Conservation (phyloP, 2,113 vertebrate species). For the Capricornis sumatraensis region DNA sequence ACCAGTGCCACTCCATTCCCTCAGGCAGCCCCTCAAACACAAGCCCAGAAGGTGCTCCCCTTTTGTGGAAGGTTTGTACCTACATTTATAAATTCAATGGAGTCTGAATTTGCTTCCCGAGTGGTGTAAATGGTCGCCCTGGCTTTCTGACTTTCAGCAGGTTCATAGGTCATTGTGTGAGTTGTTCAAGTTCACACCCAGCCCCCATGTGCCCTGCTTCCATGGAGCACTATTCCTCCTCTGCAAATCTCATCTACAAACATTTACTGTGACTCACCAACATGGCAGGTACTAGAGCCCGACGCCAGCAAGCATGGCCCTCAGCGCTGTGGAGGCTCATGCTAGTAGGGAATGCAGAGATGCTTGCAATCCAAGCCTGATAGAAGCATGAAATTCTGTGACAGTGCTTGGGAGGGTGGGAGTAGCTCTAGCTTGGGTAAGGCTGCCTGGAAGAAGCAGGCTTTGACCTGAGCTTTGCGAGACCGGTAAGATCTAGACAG, state of each 20-base stretch:
- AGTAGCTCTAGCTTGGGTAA: neutral
- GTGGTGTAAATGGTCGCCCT: neutral
- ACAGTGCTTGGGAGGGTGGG: too few species aligned
- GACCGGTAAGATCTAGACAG: neutral
- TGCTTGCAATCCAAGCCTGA: accelerated
- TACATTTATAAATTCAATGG: neutral
- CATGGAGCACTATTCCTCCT: accelerated
- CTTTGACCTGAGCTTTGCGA: neutral
- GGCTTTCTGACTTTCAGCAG: neutral
- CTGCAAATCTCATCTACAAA: neutral
- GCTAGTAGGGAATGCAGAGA: neutral
- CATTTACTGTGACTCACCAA: accelerated
- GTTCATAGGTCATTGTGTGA: neutral
- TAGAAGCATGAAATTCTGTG: neutral
- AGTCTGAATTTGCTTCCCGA: neutral
- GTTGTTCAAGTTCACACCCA: neutral
- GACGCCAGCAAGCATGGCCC: accelerated
- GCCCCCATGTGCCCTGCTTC: neutral
- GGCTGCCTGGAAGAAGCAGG: neutral
- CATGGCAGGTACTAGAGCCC: neutral
- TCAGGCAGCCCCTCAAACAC: neutral
- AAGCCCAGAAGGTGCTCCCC: neutral
- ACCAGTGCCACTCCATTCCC: accelerated
- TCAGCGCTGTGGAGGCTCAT: neutral
- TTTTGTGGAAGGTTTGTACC: neutral